phyloP scores from a whole-genome alignment of 1,140 invertebrate genomes.

The Aphelenchoides fujianensis region DNA sequence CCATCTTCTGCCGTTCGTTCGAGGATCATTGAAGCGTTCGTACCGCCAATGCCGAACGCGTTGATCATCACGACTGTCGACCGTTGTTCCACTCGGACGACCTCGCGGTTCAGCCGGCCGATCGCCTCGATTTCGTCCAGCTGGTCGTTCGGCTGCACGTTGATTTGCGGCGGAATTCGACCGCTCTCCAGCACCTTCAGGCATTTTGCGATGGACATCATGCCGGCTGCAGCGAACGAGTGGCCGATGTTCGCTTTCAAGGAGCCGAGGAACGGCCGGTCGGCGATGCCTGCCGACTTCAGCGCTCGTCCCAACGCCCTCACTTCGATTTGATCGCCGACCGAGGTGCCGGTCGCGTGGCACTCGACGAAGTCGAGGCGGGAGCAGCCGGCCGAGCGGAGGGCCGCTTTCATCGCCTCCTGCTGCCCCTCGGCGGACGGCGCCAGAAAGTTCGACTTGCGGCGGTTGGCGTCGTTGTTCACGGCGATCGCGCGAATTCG shows the following conservation, averaged over 20 bases:
- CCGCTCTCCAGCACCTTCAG: constrained; percentile 28
- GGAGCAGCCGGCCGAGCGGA: neutral
- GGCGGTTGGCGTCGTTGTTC: constrained; percentile 34
- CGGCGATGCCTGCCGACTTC: neutral
- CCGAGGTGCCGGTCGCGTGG: constrained; percentile 35
- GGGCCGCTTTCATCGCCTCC: constrained; percentile 23
- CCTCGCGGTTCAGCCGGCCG: neutral
- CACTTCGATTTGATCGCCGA: constrained; percentile 42
- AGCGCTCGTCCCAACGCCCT: constrained; percentile 14
- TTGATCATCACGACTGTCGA: constrained; percentile 21
- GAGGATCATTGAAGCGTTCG: constrained; percentile 34
- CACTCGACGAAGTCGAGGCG: constrained; percentile 36
- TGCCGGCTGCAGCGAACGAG: constrained; percentile 37
- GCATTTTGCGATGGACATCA: constrained; percentile 34
- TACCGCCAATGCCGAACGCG: constrained; percentile 41
- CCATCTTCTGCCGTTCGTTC: too few relatives aligned
- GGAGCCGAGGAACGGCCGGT: constrained; percentile 21
- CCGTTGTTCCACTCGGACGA: neutral
- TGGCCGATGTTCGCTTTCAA: constrained; percentile 36
- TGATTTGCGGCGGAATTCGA: constrained; percentile 34
- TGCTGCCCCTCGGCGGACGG: constrained; percentile 31
- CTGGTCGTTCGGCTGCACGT: constrained; percentile 11
- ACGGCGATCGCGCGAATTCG: constrained; percentile 21
- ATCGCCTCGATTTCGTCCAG: constrained; percentile 1
- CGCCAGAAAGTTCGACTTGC: constrained; percentile 41